Conservation (phyloP, 1,140 invertebrate genomes). For the Apis laboriosa region DNA sequence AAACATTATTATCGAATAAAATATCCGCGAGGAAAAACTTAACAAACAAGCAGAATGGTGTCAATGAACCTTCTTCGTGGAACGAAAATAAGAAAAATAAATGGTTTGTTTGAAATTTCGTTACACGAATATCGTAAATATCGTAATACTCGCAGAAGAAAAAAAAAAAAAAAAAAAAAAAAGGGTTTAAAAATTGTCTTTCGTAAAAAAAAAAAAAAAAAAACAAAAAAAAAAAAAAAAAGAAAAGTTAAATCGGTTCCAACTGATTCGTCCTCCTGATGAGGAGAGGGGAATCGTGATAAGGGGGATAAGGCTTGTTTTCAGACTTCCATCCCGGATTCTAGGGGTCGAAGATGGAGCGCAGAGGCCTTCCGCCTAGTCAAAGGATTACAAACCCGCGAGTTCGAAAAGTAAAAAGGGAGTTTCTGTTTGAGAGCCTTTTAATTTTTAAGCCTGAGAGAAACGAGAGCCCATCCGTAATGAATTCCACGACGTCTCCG, state of each 20-base stretch:
- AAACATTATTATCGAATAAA: too few species aligned
- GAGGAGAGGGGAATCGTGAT: background rate
- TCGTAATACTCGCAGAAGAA: background rate
- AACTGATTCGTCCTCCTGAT: constrained; percentile 1
- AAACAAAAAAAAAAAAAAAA: background rate
- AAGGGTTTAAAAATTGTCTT: too few species aligned
- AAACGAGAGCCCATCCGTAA: constrained; percentile 65
- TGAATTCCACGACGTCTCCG: constrained; percentile 72
- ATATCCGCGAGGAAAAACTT: too few species aligned
- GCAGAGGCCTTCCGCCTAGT: constrained; percentile 10
- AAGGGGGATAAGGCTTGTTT: constrained; percentile 51
- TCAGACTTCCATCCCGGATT: constrained; percentile 44
- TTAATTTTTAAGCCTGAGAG: constrained; percentile 76
- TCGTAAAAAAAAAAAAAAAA: background rate
- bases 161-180: too few species aligned
- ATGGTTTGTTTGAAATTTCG: too few species aligned
- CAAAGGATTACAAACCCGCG: constrained; percentile 61
- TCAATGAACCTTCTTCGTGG: too few species aligned
- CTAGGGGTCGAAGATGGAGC: constrained; percentile 1
- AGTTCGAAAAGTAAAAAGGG: constrained; percentile 62
- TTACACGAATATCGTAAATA: too few species aligned
- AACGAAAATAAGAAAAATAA: too few species aligned
- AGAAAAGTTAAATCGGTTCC: constrained; percentile 45
- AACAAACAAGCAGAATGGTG: too few species aligned
- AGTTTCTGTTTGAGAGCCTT: constrained; percentile 74